A percentile compares a stretch with the other conserved stretches of the same genome.
These are phyloP conservation scores for Scaptodrosophila lebanonensis DNA, from an alignment of 1,140 invertebrate genomes.

Conservation along the genomic window DNA sequence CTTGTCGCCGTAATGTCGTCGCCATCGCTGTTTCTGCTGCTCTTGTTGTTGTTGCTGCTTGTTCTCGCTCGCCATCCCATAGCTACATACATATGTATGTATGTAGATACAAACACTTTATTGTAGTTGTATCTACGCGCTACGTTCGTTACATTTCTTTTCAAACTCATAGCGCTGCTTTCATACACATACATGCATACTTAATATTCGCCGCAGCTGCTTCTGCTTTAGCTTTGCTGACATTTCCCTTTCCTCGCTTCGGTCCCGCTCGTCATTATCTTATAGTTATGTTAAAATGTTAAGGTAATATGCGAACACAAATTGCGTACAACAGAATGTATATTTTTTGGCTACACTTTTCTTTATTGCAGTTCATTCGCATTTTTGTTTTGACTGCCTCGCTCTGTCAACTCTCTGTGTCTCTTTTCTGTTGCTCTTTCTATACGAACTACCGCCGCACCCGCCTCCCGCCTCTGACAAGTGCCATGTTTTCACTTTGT, in stretches of 20 bases:
- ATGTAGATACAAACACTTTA: neutral
- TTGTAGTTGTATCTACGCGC: constrained; percentile 28
- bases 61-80: constrained; percentile 1
- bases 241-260: too few species aligned
- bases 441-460: constrained; percentile 53
- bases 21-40: constrained; percentile 24
- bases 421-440: constrained; percentile 56
- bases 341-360: constrained; percentile 14
- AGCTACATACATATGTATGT: neutral
- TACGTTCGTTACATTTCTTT: constrained; percentile 34
- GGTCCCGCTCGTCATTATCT: too few species aligned
- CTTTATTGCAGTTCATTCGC: constrained; percentile 45
- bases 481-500: neutral
- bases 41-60: constrained; percentile 22
- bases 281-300: too few species aligned
- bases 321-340: too few species aligned
- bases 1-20: constrained; percentile 59
- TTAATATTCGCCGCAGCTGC: neutral
- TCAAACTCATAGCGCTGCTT: constrained; percentile 1
- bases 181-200: neutral
- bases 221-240: too few species aligned
- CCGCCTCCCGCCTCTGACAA: neutral
- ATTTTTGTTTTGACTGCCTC: constrained; percentile 64
- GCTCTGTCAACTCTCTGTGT: constrained; percentile 21
- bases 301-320: too few species aligned